Base-by-base conservation (phyloP, 2,888 invertebrate genomes). In the Orthosia cruda region DNA sequence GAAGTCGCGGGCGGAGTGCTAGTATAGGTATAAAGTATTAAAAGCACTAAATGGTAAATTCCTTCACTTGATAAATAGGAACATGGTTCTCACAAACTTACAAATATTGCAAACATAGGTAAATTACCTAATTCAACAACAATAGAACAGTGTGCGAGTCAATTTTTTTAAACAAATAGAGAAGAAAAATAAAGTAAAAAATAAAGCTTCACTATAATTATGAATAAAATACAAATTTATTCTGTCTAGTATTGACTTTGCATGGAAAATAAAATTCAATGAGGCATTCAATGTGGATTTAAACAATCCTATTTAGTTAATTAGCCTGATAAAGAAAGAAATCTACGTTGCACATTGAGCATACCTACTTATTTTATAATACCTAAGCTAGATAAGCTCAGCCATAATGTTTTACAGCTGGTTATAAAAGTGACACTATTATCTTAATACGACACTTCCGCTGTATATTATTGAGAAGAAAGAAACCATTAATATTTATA, bases 321-420 rank as follows among this genome's bases (percentile, higher is more conserved):
- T 71, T 32, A 62, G 9, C 2, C 32, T 40, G 72, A 63, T 79
- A 79, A 63, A 16, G 9, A 26, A 61, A 55, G 1, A n/a, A 61
- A 3, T 18, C 9, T n/a, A 58, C 67, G 20, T 58, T 45, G 54
- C 79, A 71, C 26, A 54, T 61, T 75, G 15, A 52, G 47, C 47
- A 49, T 55, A 71, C 49, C 45, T 50, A 52, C 20, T 61, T 71
- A 63, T 18, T 47, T 59, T 45, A 52, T 77, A 49, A 80, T 63
- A 52, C 9, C 13, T 63, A 55, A 73, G 49, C 74, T 55, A 64
- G 74, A 77, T 77, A 74, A 80, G 77, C 54, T 50, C 16, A n/a
- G 23, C 9, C 50, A 71, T 76, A 15, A 74, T 54, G 5, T 45
- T 64, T 64, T 59, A 73, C 18, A 59, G 26, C 23, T 20, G 16